Percentiles rank a stretch among this genome's conserved stretches.
phyloP scores from a whole-genome alignment of 1,140 invertebrate genomes.

The Popillia japonica region DNA sequence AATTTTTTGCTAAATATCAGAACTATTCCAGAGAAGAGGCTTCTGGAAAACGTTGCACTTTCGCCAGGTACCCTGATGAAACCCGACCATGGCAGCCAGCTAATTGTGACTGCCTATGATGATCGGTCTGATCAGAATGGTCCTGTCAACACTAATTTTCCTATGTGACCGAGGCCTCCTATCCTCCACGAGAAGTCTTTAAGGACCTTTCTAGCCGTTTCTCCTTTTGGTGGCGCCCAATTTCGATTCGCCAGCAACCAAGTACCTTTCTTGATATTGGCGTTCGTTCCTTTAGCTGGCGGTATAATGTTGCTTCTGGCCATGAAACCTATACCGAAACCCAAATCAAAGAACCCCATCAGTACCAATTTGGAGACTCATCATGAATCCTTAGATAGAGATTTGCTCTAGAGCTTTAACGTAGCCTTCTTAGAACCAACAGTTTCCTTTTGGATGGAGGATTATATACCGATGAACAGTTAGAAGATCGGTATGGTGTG shows the following conservation, averaged over 20 bases:
- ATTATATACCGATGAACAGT: slow-evolving; percentile 91
- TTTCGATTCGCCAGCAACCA: too few species aligned
- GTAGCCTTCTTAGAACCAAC: slow-evolving; percentile 98
- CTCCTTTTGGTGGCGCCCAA: too few species aligned
- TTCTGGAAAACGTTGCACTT: slow-evolving; percentile 74
- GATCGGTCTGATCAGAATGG: slow-evolving; percentile 97
- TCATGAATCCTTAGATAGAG: slow-evolving; percentile 98
- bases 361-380: slow-evolving; percentile 91
- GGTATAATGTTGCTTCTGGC: too few species aligned
- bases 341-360: slow-evolving; percentile 68
- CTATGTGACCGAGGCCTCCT: slow-evolving; percentile 92
- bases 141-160: slow-evolving; percentile 97
- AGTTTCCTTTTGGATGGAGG: slow-evolving; percentile 99
- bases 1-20: slow-evolving; percentile 87
- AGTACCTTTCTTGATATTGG: too few species aligned
- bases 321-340: too few species aligned
- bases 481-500: slow-evolving; percentile 99
- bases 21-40: slow-evolving; percentile 74
- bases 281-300: too few species aligned
- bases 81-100: slow-evolving; percentile 85
- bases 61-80: slow-evolving; percentile 65
- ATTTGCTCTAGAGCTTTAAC: slow-evolving; percentile 96
- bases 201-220: too few species aligned
- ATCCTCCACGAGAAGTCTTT: slow-evolving; percentile 96
- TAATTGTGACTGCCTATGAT: slow-evolving; percentile 99